Base-by-base conservation (phyloP, 2,888 invertebrate species). In the Acheta domesticus region DNA sequence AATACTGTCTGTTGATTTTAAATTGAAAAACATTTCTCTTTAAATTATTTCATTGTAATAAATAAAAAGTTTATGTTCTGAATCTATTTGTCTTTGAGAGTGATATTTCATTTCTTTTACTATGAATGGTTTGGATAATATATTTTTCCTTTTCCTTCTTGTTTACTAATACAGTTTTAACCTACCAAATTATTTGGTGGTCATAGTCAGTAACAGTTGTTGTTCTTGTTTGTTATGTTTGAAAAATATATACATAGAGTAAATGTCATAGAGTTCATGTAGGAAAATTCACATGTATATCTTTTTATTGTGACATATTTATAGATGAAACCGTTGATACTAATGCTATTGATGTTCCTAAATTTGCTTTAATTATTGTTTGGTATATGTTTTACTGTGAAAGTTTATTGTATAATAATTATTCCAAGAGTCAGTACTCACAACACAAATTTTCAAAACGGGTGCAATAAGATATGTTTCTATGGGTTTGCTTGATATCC, bases 321-420 rank as follows among this genome's bases (percentile, higher is more conserved):
- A 36, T 36, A 36, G 36, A 36, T 36, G 36, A 36, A 36, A 36
- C 36, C 36, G 36, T 36, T 36, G 36, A 36, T 5, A 36, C 36
- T 36, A 36, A 36, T 36, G 8, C 36, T 36, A 36, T 36, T 36
- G 62, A 62, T 79, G 79, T 79, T 79, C 79, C 79, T 79, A 79
- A 78, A 75, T 74, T 78, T 79, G 76, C 76, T 79, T 79, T 79
- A 79, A 79, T 50, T 79, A 79, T 48, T 76, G 50, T 79, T 79
- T 79, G 76, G 75, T 62, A 62, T 62, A 62, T 62, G n/a, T 76
- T 79, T 62, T n/a, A 5, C 76, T 79, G 20, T 48, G 19, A 76
- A 62, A 73, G 75, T 76, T 62, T 79, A 76, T 79, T 62, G 75
- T 49, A 62, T 62, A 78, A 79, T 20, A 48, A 21, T 49, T 79